Evolutionary conservation across 2,113 vertebrate genomes (phyloP), one percentile per base, ranked within the genome.

Genomic region (Poicephalus meyeri): DNA sequence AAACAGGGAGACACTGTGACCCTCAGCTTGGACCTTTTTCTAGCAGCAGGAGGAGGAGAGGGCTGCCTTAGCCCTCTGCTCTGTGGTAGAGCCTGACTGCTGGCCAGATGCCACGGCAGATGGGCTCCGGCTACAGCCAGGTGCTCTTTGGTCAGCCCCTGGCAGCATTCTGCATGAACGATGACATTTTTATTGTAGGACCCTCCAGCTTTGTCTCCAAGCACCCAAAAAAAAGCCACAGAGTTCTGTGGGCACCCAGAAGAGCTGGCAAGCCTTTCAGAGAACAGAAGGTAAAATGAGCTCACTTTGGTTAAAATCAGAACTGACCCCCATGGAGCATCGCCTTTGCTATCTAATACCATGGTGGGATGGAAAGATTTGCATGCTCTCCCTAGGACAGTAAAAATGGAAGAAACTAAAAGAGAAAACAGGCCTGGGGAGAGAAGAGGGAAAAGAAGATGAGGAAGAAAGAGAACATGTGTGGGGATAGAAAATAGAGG

Each of bases 211-310:
- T 55, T 80, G 12, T 10, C 6, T 80, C 24, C 49, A 29, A 7
- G 8, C 49, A 49, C 4, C 23, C 23, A 3, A 0, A 8, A 25
- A 35, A 49, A 10, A 0, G 1, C 6, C 1, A 10, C 29, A 33
- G 29, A 13, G 5, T 55, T 35, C 47, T n/a, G 6, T 1, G 14
- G 16, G 25, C 2, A 1, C 3, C 9, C 16, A 3, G 16, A 26
- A 52, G 10, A 26, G 5, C 11, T 15, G 7, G 9, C 1, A 5
- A 70, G 21, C 18, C 35, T 50, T 58, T 15, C 24, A 7, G 29
- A 29, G 15, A 24, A 49, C 6, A 31, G 35, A 49, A 49, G 53
- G 35, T 28, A 60, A 60, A 60, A 41, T 4, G 23, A 58, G 28
- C 10, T 33, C 2, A 11, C n/a, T 47, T 41, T 47, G 23, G 6